Conservation (phyloP, 2,888 invertebrate genomes). For the Emmelina monodactyla region DNA sequence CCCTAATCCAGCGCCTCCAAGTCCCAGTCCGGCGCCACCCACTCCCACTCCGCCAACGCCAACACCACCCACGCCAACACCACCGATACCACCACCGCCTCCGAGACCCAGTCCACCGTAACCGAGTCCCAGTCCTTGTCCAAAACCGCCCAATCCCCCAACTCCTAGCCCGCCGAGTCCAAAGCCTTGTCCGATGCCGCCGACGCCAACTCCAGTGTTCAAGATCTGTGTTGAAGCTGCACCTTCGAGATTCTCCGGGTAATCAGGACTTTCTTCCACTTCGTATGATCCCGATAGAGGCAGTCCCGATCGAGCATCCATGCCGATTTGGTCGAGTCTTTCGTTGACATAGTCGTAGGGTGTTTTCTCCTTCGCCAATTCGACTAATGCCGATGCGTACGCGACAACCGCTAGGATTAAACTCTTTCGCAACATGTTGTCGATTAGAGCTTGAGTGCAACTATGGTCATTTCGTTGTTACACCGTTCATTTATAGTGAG, state of each 20-base stretch:
- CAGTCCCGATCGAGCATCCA: conserved; percentile 36
- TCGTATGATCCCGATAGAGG: conserved; percentile 61
- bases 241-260: conserved; percentile 53
- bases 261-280: conserved; percentile 67
- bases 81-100: conserved; percentile 25
- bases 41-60: conserved; percentile 25
- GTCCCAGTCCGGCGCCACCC: conserved; percentile 15
- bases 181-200: conserved; percentile 23
- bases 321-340: conserved; percentile 37
- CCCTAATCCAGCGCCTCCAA: conserved; percentile 19
- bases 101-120: conserved; percentile 25
- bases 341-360: conserved; percentile 56
- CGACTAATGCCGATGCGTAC: conserved; percentile 31
- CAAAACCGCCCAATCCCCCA: conserved; percentile 23
- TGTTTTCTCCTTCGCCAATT: conserved; percentile 44
- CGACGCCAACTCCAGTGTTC: conserved; percentile 37
- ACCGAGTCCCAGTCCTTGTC: conserved; percentile 19
- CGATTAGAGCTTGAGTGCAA: conserved; percentile 36
- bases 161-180: conserved; percentile 17
- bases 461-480: conserved; percentile 52
- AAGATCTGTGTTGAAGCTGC: conserved; percentile 42
- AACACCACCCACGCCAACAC: conserved; percentile 26
- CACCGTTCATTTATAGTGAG: conserved; percentile 56
- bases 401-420: conserved; percentile 31
- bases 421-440: conserved; percentile 41